A percentile compares a stretch with the other conserved stretches of the same genome.
Evolutionary conservation across 2,888 invertebrate genomes (phyloP).

Genomic region (Mimachlamys varia): DNA sequence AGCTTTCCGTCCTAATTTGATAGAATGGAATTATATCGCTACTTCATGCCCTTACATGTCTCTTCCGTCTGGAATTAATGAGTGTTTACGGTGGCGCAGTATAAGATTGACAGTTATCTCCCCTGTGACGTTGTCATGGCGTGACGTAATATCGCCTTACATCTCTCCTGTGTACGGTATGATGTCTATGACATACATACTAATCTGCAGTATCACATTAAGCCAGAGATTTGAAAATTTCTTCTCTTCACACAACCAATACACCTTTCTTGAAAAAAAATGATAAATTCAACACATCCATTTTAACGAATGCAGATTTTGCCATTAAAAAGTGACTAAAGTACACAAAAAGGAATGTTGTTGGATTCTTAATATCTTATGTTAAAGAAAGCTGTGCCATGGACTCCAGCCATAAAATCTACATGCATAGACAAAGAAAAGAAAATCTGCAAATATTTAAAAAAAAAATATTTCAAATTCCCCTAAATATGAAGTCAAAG

Average conservation of each 20-base stretch:
- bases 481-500: no score
- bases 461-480: no score
- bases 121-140: not conserved
- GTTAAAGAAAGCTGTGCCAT: no score
- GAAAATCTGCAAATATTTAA: no score
- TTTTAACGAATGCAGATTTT: no score
- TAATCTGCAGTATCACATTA: not conserved
- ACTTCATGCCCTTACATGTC: not conserved
- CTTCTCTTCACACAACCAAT: not conserved
- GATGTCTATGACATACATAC: not conserved
- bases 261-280: not conserved
- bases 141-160: not conserved
- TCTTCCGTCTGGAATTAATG: not conserved
- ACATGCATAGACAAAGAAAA: no score
- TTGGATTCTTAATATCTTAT: no score
- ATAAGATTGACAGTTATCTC: not conserved
- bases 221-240: not conserved
- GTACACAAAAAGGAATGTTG: no score
- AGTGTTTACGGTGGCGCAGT: not conserved
- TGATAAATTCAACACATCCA: not conserved
- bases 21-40: not conserved
- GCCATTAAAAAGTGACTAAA: no score
- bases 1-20: conserved; percentile 7
- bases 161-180: not conserved
- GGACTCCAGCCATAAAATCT: no score